These are phyloP conservation scores for Cryptophagus acutangulus DNA, from an alignment of 2,888 invertebrate genomes.

Conservation along the genomic window DNA sequence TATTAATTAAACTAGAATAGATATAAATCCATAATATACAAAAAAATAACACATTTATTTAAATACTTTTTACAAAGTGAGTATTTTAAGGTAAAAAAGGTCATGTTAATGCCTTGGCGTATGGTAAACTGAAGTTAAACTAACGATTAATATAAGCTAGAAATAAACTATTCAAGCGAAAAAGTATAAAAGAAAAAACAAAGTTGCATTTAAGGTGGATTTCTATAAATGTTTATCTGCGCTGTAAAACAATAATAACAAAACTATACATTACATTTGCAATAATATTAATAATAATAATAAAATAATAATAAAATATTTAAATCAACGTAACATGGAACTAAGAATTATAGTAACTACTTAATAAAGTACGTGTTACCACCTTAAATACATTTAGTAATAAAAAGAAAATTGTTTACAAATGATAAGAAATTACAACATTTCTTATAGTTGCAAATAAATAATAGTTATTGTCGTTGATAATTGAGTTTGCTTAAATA, in stretches of 20 bases:
- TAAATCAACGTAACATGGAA: no score
- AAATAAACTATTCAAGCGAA: conserved; percentile 10
- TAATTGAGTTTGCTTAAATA: neutral
- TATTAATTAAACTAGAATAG: conserved; percentile 27
- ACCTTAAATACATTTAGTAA: no score
- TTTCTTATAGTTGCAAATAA: conserved; percentile 6
- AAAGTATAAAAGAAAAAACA: neutral
- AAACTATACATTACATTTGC: no score
- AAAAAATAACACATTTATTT: conserved; percentile 31
- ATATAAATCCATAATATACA: no score
- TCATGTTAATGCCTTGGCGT: conserved; percentile 45
- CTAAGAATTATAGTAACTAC: no score
- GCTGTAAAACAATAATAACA: no score
- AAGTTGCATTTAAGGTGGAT: no score
- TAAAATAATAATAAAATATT: no score
- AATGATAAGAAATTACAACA: conserved; percentile 11
- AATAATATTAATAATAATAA: no score
- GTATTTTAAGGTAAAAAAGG: conserved; percentile 44
- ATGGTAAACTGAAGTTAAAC: conserved; percentile 45
- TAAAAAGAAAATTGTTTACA: no score
- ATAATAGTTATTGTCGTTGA: conserved; percentile 4
- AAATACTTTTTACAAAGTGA: conserved; percentile 41
- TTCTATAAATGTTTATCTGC: no score
- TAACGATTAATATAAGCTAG: conserved; percentile 23
- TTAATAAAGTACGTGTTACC: no score